Evolutionary conservation across 2,888 invertebrate species (phyloP), one percentile per base, ranked within the genome.

Genomic region (Seladonia tumulorum): DNA sequence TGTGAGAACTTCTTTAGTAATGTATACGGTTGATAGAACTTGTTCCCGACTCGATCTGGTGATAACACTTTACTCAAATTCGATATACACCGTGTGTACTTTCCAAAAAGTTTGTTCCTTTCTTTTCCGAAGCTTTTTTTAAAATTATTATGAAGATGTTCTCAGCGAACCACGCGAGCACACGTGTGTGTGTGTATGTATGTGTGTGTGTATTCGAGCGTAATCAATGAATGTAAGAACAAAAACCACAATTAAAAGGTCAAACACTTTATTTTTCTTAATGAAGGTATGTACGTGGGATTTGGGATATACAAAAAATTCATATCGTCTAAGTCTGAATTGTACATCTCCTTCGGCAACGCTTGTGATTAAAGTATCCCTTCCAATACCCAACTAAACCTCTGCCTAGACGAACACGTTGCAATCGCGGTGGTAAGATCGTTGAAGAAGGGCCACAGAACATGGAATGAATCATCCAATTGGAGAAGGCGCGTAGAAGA

Each of bases 311-410:
- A 91, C 90, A 91, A 90, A 88, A 66, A 91, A 89, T 89, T 90
- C 89, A 80, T 89, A 88, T 88, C 73, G 77, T 86, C 89, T 92
- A 92, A 87, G 85, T 82, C 77, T 87, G 81, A 88, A 89, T 85
- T 70, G 89, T 83, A 89, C 79, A 90, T 91, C 96, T 96, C 96
- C 97, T 96, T 96, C 97, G 97, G 96, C 96, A 96, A 95, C 97
- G 96, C 96, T 97, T 97, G 96, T 96, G 96, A 96, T 97, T 97
- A 96, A 97, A 97, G 96, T 96, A 97, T 96, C 97, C 97, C 96
- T 96, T 97, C 97, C 97, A 97, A 96, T 96, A 96, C 96, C 97
- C 97, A 96, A 97, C 97, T 96, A 97, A 96, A 96, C 97, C 97
- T 96, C 96, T 97, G 96, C 96, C 96, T 95, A 96, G 96, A 96